phyloP scores from a whole-genome alignment of 2,113 vertebrate species.

The Brachyhypopomus occidentalis region DNA sequence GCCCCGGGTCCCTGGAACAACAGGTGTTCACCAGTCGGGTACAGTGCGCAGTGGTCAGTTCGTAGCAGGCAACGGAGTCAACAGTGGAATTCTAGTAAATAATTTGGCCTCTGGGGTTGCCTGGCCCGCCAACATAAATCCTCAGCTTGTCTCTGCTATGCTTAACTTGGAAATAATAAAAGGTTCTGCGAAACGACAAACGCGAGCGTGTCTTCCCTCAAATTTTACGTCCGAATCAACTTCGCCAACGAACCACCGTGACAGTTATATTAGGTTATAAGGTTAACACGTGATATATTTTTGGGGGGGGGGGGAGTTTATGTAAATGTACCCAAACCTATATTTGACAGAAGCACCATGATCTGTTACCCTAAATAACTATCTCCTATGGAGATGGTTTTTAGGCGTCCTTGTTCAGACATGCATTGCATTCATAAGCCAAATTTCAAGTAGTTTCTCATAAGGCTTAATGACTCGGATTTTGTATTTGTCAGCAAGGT shows the following conservation, averaged over 20 bases:
- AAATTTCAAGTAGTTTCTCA: not conserved
- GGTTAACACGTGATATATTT: too few relatives aligned
- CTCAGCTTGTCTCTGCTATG: too few relatives aligned
- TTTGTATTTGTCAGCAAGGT: not conserved
- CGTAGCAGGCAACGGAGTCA: too few relatives aligned
- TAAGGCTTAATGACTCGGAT: not conserved
- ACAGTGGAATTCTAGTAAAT: not conserved
- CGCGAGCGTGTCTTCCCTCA: too few relatives aligned
- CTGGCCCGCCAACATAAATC: not conserved
- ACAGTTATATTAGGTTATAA: too few relatives aligned
- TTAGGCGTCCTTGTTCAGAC: not conserved
- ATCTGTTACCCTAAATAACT: not conserved
- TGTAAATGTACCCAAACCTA: not conserved
- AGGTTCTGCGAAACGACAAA: too few relatives aligned
- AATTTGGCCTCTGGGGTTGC: not conserved
- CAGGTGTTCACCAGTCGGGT: slow-evolving; percentile 26
- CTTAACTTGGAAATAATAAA: too few relatives aligned
- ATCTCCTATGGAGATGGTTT: not conserved
- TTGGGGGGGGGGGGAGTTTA: too few relatives aligned
- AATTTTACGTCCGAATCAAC: too few relatives aligned
- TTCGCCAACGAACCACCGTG: too few relatives aligned
- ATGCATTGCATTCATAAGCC: not conserved
- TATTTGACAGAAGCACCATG: not conserved
- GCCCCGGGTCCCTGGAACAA: slow-evolving; percentile 35
- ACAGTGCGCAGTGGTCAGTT: not conserved